Evolutionary conservation across 2,797 vertebrate genomes (phyloP).

Genomic region (Peromyscus melanophrys): DNA sequence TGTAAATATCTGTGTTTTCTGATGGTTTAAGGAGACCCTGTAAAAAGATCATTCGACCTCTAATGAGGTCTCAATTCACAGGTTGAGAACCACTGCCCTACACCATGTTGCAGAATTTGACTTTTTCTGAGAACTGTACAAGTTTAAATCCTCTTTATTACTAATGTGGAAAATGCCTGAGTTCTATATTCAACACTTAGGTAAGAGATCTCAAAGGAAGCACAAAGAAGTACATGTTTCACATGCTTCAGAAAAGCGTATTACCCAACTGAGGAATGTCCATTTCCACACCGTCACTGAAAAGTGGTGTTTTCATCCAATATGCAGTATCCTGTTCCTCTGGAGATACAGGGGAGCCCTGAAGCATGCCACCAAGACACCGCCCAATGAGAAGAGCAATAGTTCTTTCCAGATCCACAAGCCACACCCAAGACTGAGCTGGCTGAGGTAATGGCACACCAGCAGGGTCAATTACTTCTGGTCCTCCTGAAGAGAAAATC

Average conservation of each 20-base stretch:
- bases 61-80: neutral
- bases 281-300: conserved; percentile 97
- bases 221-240: conserved; percentile 16
- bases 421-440: conserved; percentile 97
- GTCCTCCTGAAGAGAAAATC: conserved; percentile 90
- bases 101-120: neutral
- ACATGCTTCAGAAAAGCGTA: conserved; percentile 8
- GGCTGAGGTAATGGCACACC: conserved; percentile 92
- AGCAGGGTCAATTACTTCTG: conserved; percentile 94
- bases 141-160: neutral
- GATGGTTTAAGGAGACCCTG: neutral
- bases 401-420: conserved; percentile 98
- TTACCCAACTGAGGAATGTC: conserved; percentile 96
- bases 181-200: conserved; percentile 10
- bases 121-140: conserved; percentile 30
- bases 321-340: conserved; percentile 98
- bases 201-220: neutral
- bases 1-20: neutral
- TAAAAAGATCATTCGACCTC: neutral
- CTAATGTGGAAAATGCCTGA: conserved; percentile 12
- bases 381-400: conserved; percentile 96
- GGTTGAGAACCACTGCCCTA: neutral
- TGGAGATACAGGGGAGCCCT: conserved; percentile 94
- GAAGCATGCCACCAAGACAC: conserved; percentile 98
- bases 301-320: conserved; percentile 97